Evolutionary conservation across 2,797 vertebrate genomes (phyloP), one percentile per base, ranked within the genome.

Genomic region (Mormyrops attenuatus): DNA sequence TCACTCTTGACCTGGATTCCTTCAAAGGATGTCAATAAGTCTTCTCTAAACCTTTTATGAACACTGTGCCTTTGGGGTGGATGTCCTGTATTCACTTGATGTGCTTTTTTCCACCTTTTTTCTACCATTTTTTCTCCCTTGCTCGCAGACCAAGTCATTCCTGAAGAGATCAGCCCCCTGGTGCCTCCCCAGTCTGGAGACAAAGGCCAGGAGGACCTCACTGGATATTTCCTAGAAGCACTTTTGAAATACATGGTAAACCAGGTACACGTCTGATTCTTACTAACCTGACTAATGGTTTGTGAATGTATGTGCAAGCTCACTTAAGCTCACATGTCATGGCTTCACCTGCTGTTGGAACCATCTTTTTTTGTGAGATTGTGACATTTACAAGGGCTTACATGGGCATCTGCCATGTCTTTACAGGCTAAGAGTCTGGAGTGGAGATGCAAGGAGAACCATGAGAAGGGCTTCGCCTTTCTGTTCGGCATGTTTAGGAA

Each of bases 211-310:
- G 99, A 99, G 93, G 99, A 99, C 94, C 97, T 98, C 91, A 99
- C 98, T 85, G 98, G 97, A 91, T 99, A 98, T 93, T 99, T 99
- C 94, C 95, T 99, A 90, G 98, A 99, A 96, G 99, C 98, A 89
- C 96, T 99, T 93, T 97, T 99, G 93, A 99, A 99, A 96, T 99
- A 99, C 92, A 98, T 99, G 96, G 99, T 99, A 96, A 99, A 98
- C 97, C 99, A 99, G 99, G 99, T 99, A 98, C 92, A 93, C 94
- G 92, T 91, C 91, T 0, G 73, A 47, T 85, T 91, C 94, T 93
- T 94, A 95, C 95, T 96, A 96, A 96, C 91, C 90, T 53, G 52
- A 80, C 87, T 91, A 89, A 91, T 80, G 53, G 41, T 20, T 90
- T 88, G 88, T 60, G 11, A 47, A 69, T 55, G 84, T 44, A 50